These are phyloP conservation scores for Takifugu ocellatus DNA, from an alignment of 2,797 vertebrate genomes.

Conservation along the genomic window DNA sequence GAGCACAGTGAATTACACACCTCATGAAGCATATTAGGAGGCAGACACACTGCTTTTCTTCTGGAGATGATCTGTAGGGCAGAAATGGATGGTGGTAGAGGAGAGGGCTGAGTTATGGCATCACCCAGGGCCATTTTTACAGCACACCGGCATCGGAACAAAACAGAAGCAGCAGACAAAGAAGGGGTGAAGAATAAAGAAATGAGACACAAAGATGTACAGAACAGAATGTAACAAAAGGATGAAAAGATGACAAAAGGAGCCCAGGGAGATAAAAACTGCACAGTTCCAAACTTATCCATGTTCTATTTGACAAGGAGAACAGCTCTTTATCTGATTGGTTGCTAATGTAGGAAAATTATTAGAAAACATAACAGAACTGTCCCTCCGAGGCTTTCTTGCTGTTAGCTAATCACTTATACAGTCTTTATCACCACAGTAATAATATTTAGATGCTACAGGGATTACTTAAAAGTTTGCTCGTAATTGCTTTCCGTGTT, in stretches of 20 bases:
- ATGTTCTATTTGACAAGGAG: conserved; percentile 63
- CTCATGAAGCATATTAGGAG: conserved; percentile 91
- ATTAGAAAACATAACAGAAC: conserved; percentile 72
- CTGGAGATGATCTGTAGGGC: conserved; percentile 81
- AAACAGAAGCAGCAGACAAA: conserved; percentile 34
- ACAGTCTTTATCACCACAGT: conserved; percentile 72
- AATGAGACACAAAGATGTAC: conserved; percentile 31
- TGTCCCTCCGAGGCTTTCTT: conserved; percentile 71
- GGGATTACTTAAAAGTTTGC: conserved; percentile 79
- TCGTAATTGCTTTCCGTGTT: conserved; percentile 78
- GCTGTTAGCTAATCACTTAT: conserved; percentile 70
- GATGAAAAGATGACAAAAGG: conserved; percentile 39
- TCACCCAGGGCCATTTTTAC: conserved; percentile 80
- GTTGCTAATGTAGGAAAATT: conserved; percentile 69
- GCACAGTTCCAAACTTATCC: conserved; percentile 42
- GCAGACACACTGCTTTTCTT: conserved; percentile 85
- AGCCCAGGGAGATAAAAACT: conserved; percentile 31
- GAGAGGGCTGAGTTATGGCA: conserved; percentile 71
- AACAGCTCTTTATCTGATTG: conserved; percentile 71
- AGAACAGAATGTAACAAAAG: conserved; percentile 34
- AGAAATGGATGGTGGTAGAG: conserved; percentile 72
- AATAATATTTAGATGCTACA: conserved; percentile 79
- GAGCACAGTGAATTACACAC: conserved; percentile 88
- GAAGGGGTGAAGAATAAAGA: conserved; percentile 32
- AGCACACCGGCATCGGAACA: conserved; percentile 30